Percentiles rank a stretch among this genome's conserved stretches.
phyloP scores from a whole-genome alignment of 2,113 vertebrate genomes.

The Brienomyrus longianalis region DNA sequence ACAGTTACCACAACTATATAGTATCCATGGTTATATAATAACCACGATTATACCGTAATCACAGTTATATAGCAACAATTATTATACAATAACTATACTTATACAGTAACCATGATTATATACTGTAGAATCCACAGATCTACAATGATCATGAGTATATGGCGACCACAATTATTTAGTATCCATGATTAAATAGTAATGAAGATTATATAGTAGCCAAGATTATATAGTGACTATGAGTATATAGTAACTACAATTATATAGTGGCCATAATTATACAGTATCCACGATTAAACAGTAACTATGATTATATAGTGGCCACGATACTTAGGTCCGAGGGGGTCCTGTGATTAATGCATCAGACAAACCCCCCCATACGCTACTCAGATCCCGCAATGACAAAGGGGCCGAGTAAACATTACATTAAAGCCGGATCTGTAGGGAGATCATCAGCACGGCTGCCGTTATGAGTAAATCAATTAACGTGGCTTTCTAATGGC shows the following conservation, averaged over 20 bases:
- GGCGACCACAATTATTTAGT: neutral
- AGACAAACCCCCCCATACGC: neutral
- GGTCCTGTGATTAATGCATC: slow-evolving; percentile 9
- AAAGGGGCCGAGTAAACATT: neutral
- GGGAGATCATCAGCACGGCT: neutral
- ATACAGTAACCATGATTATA: neutral
- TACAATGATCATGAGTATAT: too few species aligned
- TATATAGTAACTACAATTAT: neutral
- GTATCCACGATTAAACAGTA: neutral
- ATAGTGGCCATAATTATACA: neutral
- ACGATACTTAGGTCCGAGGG: neutral
- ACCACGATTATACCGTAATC: neutral
- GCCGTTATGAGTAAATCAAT: neutral
- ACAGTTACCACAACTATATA: neutral
- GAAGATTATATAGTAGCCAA: neutral
- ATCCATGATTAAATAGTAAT: neutral
- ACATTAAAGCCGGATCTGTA: neutral
- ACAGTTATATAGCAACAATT: too few species aligned
- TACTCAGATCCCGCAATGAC: neutral
- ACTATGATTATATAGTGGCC: neutral
- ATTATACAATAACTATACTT: neutral
- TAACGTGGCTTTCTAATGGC: neutral
- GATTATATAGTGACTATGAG: neutral
- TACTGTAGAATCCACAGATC: neutral
- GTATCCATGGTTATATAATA: too few species aligned